Percentiles rank a stretch among this genome's conserved stretches.
These are phyloP conservation scores for Cynodonichthys magdalenae DNA, from an alignment of 2,797 vertebrate genomes.

Conservation along the genomic window DNA sequence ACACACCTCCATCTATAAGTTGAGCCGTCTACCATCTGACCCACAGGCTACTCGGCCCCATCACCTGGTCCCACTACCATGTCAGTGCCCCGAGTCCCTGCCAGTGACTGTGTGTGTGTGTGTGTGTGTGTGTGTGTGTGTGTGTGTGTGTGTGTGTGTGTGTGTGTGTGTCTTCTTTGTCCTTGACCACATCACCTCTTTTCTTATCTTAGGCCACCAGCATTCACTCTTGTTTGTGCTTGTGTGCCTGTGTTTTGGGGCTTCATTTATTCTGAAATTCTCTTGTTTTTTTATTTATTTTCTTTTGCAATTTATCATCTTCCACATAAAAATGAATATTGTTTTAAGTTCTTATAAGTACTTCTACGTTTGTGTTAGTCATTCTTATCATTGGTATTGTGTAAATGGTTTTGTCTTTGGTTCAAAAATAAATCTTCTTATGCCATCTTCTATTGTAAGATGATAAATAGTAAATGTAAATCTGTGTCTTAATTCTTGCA, in stretches of 20 bases:
- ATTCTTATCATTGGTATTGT: background rate
- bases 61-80: conserved; percentile 64
- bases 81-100: conserved; percentile 55
- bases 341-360: background rate
- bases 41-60: conserved; percentile 64
- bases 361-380: background rate
- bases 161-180: conserved; percentile 39
- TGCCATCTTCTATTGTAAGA: background rate
- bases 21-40: conserved; percentile 57
- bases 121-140: conserved; percentile 2
- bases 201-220: conserved; percentile 57
- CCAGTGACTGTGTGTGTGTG: conserved; percentile 6
- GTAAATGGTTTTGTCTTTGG: background rate
- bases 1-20: conserved; percentile 59
- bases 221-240: conserved; percentile 21
- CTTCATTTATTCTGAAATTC: conserved; percentile 22
- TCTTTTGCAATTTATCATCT: conserved; percentile 2
- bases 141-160: conserved; percentile 4
- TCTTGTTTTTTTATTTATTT: background rate
- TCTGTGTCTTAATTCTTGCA: background rate
- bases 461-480: background rate
- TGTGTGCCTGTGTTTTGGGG: conserved; percentile 21
- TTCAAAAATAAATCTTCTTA: background rate
- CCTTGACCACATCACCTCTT: conserved; percentile 43
- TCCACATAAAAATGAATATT: conserved; percentile 6